Evolutionary conservation across 1,140 invertebrate species (phyloP).

Genomic region (Brachionus calyciflorus): DNA sequence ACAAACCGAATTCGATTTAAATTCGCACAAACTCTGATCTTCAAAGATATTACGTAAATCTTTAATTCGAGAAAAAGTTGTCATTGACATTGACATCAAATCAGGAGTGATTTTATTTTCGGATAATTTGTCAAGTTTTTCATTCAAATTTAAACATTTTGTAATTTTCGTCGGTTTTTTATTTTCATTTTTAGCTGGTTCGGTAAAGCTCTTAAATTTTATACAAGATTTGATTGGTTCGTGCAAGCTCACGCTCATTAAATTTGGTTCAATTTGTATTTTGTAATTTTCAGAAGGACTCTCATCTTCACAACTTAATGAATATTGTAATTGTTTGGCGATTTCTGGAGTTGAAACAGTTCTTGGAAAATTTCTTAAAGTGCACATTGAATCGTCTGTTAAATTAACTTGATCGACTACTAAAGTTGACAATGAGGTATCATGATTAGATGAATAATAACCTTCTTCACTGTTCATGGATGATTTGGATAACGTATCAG

Average conservation of each 20-base stretch:
- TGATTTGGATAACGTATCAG: conserved; percentile 3
- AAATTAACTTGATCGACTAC: neutral
- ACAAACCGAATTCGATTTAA: neutral
- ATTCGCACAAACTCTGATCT: neutral
- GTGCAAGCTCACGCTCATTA: conserved; percentile 11
- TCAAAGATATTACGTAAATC: conserved; percentile 18
- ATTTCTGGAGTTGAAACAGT: conserved; percentile 27
- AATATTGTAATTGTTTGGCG: neutral
- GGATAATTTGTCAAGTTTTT: neutral
- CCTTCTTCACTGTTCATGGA: conserved; percentile 45
- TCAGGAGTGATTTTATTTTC: neutral
- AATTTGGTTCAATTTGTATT: neutral
- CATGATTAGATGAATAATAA: conserved; percentile 37
- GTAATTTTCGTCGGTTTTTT: neutral
- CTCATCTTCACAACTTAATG: neutral
- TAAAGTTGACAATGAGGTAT: conserved; percentile 27
- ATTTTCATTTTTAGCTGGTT: neutral
- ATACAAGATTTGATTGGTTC: neutral
- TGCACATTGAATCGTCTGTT: neutral
- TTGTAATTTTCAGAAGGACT: neutral
- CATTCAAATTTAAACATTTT: neutral
- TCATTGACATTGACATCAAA: neutral
- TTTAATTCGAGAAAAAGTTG: conserved; percentile 19
- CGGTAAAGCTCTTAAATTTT: neutral
- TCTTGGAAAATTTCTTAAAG: conserved; percentile 1